Percentiles rank a stretch among this genome's conserved stretches.
Evolutionary conservation across 2,888 invertebrate genomes (phyloP).

Genomic region (Euphydryas editha): DNA sequence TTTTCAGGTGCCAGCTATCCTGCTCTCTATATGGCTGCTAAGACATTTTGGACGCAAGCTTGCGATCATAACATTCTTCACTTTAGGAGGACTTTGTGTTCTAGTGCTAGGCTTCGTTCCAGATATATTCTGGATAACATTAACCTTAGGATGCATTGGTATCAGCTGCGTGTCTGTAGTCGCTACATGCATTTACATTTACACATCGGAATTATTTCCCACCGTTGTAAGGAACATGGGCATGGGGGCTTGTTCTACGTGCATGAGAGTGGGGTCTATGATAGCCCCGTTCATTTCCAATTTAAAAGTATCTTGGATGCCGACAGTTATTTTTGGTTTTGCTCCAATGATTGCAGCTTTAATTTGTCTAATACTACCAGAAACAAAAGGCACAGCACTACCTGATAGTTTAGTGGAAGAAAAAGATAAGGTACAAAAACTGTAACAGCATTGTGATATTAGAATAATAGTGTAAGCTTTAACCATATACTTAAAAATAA

Average conservation of each 20-base stretch:
- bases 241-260: conserved; percentile 92
- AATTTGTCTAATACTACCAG: conserved; percentile 87
- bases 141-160: conserved; percentile 87
- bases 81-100: conserved; percentile 84
- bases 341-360: conserved; percentile 86
- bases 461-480: background rate
- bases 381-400: conserved; percentile 88
- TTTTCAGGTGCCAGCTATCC: conserved; percentile 85
- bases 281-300: conserved; percentile 91
- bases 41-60: conserved; percentile 86
- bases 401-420: conserved; percentile 91
- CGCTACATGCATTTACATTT: conserved; percentile 92
- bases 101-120: conserved; percentile 84
- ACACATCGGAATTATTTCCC: conserved; percentile 93
- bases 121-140: conserved; percentile 77
- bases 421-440: conserved; percentile 59
- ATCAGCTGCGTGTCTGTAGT: conserved; percentile 91
- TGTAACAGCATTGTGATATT: background rate
- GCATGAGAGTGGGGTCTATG: conserved; percentile 93
- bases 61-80: conserved; percentile 84
- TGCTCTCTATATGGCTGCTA: conserved; percentile 81
- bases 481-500: too few species aligned
- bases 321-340: conserved; percentile 88
- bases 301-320: conserved; percentile 84
- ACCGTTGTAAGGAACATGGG: conserved; percentile 94